These are phyloP conservation scores for Dromaius novaehollandiae DNA, from an alignment of 2,113 vertebrate species.

Conservation along the genomic window DNA sequence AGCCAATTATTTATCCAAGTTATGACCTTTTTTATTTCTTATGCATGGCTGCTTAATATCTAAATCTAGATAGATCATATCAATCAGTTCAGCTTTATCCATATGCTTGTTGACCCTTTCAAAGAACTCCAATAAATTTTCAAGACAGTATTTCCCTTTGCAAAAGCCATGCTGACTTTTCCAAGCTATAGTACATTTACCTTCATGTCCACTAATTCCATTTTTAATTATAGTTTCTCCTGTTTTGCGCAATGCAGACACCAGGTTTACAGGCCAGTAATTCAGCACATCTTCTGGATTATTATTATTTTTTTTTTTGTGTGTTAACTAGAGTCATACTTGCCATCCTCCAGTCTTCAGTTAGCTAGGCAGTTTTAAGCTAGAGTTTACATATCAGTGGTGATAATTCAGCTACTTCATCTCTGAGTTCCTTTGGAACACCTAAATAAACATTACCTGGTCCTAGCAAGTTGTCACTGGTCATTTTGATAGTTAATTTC, in stretches of 20 bases:
- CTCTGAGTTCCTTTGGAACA: not conserved
- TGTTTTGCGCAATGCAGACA: not conserved
- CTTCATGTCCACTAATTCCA: not conserved
- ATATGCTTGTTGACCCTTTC: not conserved
- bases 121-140: not conserved
- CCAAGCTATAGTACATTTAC: not conserved
- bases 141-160: not conserved
- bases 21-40: not conserved
- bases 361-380: not conserved
- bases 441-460: not conserved
- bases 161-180: not conserved
- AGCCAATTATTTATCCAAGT: not conserved
- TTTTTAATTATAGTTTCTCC: not conserved
- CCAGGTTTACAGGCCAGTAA: not conserved
- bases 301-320: too few species aligned
- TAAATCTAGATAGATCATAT: slow-evolving; percentile 18
- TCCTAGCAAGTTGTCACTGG: not conserved
- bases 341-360: not conserved
- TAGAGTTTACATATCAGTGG: not conserved
- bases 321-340: not conserved
- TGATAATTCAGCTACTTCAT: not conserved
- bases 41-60: not conserved
- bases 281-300: not conserved
- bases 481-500: not conserved
- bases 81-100: not conserved